Evolutionary conservation across 2,888 invertebrate species (phyloP).

Genomic region (Drosophila villosipedis): DNA sequence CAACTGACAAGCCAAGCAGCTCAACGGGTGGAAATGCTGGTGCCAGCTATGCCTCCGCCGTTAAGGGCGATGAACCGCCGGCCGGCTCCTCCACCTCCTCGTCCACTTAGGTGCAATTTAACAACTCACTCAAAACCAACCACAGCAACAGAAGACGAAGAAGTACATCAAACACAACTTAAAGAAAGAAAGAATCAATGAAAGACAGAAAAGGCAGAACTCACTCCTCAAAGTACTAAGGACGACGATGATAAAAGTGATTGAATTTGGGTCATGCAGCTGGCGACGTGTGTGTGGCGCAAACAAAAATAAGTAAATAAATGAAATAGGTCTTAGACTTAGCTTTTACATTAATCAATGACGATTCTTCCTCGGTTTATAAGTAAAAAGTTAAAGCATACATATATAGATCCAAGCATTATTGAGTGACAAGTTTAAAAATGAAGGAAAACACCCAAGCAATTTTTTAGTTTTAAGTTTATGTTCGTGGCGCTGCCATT

Average conservation of each 20-base stretch:
- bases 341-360: constrained; percentile 72
- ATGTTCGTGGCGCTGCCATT: constrained; percentile 68
- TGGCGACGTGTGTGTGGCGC: constrained; percentile 58
- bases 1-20: constrained; percentile 53
- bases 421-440: constrained; percentile 36
- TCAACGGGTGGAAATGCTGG: constrained; percentile 66
- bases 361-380: constrained; percentile 76
- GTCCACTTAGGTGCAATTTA: constrained; percentile 68
- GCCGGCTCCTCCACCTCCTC: constrained; percentile 57
- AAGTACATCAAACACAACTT: constrained; percentile 22
- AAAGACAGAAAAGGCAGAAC: constrained; percentile 45
- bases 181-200: constrained; percentile 22
- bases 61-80: constrained; percentile 83
- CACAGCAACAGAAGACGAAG: constrained; percentile 26
- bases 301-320: constrained; percentile 72
- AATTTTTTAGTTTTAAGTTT: constrained; percentile 74
- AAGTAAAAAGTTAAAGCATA: constrained; percentile 33
- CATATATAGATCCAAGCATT: constrained; percentile 15
- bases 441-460: constrained; percentile 25
- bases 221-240: constrained; percentile 80
- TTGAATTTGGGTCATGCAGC: constrained; percentile 70
- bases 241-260: constrained; percentile 79
- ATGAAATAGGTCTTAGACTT: constrained; percentile 78
- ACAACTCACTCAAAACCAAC: constrained; percentile 35
- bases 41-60: constrained; percentile 84